Evolutionary conservation across 2,888 invertebrate genomes (phyloP).

Genomic region (Agrochola litura): DNA sequence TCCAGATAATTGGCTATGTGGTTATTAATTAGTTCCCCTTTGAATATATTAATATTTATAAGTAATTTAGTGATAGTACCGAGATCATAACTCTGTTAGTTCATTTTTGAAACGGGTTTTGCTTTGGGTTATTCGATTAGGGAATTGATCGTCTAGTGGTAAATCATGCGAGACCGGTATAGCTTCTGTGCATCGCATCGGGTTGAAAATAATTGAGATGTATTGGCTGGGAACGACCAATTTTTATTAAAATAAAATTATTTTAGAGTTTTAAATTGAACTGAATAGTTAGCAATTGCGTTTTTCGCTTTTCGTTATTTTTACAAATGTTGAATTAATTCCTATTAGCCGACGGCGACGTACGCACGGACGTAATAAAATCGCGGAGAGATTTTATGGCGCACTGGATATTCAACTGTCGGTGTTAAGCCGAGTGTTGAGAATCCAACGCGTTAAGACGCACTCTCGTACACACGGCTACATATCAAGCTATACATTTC

Average conservation of each 20-base stretch:
- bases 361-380: too few relatives aligned
- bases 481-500: too few relatives aligned
- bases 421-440: too few relatives aligned
- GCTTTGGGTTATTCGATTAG: slow-evolving; percentile 59
- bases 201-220: slow-evolving; percentile 37
- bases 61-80: slow-evolving; percentile 60
- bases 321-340: background rate
- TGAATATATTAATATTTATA: slow-evolving; percentile 74
- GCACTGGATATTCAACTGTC: too few relatives aligned
- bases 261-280: background rate
- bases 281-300: background rate
- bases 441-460: too few relatives aligned
- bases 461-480: too few relatives aligned
- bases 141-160: slow-evolving; percentile 48
- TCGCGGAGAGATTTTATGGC: too few relatives aligned
- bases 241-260: slow-evolving; percentile 7
- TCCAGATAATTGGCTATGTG: slow-evolving; percentile 81
- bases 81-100: slow-evolving; percentile 49
- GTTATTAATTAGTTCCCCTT: slow-evolving; percentile 81
- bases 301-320: background rate
- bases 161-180: slow-evolving; percentile 36
- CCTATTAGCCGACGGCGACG: too few relatives aligned
- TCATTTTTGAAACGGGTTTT: slow-evolving; percentile 53
- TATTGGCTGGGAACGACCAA: slow-evolving; percentile 9
- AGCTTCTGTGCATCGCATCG: slow-evolving; percentile 28